Conservation (phyloP, 2,113 vertebrate species). For the Hippotragus niger region DNA sequence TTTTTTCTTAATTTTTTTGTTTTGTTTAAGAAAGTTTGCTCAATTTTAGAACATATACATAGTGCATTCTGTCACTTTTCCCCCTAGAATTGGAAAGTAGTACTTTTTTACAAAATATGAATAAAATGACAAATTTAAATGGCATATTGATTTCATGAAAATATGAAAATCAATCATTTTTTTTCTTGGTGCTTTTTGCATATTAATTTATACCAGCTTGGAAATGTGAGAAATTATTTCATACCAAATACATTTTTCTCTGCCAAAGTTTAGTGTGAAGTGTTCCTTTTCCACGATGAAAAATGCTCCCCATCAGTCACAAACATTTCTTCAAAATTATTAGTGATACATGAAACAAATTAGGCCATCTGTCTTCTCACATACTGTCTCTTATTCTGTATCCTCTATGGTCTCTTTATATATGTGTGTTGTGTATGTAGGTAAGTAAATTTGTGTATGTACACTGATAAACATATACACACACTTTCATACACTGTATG, state of each 20-base stretch:
- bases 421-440: neutral
- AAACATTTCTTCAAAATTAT: conserved; percentile 5
- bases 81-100: neutral
- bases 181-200: conserved; percentile 39
- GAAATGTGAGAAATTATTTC: conserved; percentile 55
- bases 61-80: neutral
- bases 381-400: neutral
- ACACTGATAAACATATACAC: neutral
- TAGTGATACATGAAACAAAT: neutral
- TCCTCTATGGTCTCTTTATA: neutral
- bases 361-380: neutral
- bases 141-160: conserved; percentile 41
- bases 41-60: neutral
- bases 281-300: conserved; percentile 21
- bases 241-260: conserved; percentile 27
- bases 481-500: neutral
- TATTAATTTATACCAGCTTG: conserved; percentile 53
- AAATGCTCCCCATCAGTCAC: conserved; percentile 19
- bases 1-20: conserved; percentile 12
- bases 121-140: conserved; percentile 46
- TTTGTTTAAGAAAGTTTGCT: neutral
- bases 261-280: conserved; percentile 42
- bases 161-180: conserved; percentile 46
- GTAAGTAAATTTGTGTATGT: neutral
- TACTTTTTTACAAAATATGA: neutral